A percentile compares a stretch with the other conserved stretches of the same genome.
Evolutionary conservation across 2,113 vertebrate species (phyloP).

Genomic region (Daboia siamensis): DNA sequence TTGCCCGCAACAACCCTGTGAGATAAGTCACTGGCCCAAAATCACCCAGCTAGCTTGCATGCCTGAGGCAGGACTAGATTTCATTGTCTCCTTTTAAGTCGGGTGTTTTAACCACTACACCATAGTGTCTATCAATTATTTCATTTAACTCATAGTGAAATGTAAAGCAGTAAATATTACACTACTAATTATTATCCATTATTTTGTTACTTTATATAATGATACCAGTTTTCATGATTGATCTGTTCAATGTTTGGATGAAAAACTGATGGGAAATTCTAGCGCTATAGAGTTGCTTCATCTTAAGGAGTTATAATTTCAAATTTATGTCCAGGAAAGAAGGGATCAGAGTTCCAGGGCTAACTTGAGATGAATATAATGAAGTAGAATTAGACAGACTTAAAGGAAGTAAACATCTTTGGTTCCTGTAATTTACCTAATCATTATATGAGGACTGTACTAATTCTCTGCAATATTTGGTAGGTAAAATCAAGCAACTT

Average conservation of each 20-base stretch:
- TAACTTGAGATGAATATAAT: neutral
- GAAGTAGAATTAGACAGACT: neutral
- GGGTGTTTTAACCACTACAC: neutral
- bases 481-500: neutral
- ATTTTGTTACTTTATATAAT: neutral
- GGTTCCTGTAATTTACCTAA: neutral
- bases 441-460: neutral
- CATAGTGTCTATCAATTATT: neutral
- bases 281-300: neutral
- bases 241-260: neutral
- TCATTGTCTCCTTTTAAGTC: neutral
- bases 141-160: neutral
- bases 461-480: neutral
- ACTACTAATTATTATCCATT: neutral
- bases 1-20: neutral
- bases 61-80: neutral
- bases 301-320: neutral
- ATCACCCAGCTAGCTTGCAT: neutral
- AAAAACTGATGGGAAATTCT: neutral
- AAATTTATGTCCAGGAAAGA: neutral
- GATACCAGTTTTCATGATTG: neutral
- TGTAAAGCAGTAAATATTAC: neutral
- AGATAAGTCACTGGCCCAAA: neutral
- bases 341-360: neutral
- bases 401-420: neutral